Evolutionary conservation across 2,797 vertebrate species (phyloP).

Genomic region (Myotis findleyi): DNA sequence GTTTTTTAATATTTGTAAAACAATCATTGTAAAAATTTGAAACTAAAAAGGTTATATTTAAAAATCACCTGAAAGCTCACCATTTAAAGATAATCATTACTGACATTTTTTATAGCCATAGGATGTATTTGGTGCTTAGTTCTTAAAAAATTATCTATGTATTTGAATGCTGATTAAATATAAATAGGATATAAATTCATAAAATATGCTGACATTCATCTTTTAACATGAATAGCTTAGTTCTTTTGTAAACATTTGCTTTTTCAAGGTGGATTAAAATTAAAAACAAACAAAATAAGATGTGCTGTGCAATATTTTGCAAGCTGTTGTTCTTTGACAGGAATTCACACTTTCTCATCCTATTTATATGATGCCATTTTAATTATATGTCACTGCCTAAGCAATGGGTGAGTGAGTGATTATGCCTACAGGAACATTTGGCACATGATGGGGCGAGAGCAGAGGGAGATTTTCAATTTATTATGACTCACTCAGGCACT

Average conservation of each 20-base stretch:
- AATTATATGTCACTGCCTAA: slow-evolving; percentile 85
- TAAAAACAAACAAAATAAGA: slow-evolving; percentile 66
- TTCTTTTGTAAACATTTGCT: slow-evolving; percentile 52
- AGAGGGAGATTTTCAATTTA: slow-evolving; percentile 79
- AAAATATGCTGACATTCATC: neutral
- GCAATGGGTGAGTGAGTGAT: slow-evolving; percentile 79
- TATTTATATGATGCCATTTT: slow-evolving; percentile 84
- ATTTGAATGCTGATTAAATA: slow-evolving; percentile 1
- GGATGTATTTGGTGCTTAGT: neutral
- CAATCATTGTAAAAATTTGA: neutral
- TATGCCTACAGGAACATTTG: slow-evolving; percentile 79
- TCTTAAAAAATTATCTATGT: neutral
- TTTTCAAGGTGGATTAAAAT: slow-evolving; percentile 61
- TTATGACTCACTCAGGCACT: slow-evolving; percentile 78
- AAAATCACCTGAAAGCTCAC: neutral
- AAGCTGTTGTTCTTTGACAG: slow-evolving; percentile 72
- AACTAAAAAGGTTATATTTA: neutral
- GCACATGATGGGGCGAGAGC: slow-evolving; percentile 67
- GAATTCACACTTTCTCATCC: slow-evolving; percentile 76
- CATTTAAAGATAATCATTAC: neutral
- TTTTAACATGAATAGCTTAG: slow-evolving; percentile 23
- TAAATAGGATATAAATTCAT: neutral
- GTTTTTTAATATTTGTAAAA: neutral
- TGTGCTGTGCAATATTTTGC: slow-evolving; percentile 70
- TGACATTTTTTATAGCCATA: neutral